Evolutionary conservation across 2,888 invertebrate species (phyloP), one percentile per base, ranked within the genome.

Genomic region (Hylaea fasciaria): DNA sequence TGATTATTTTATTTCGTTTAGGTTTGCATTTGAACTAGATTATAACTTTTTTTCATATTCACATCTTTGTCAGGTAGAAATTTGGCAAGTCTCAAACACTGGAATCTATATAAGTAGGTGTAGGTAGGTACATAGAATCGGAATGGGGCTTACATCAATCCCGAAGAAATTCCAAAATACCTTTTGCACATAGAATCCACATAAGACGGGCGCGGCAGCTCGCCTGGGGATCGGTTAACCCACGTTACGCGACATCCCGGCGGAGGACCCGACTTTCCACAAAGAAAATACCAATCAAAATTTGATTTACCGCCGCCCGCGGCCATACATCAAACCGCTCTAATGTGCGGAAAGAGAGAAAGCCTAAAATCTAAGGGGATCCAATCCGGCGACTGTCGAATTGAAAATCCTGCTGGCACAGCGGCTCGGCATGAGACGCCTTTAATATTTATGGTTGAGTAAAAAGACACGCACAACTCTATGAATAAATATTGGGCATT

Each of bases 201-300:
- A 82, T 83, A 85, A 84, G 86, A 75, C 81, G 80, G 67, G 72
- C 66, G 69, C 73, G 68, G 69, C 72, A 64, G 68, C 72, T 78
- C 78, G 86, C 82, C 90, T 78, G 74, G 91, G 91, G 91, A 91
- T 82, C 89, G 86, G 90, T 91, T 91, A 89, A 85, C 89, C 89
- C 88, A 78, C 85, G 87, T 85, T 85, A 85, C 85, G 78, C 77
- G 82, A 62, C 62, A 58, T 78, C 89, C 87, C 86, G 77, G 65
- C 77, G 85, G 87, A 86, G 78, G 80, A 84, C 81, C 85, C 86
- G 85, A 87, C 83, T 89, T 89, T 89, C 87, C 82, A 90, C 90
- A 91, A 90, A 91, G 91, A 91, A 91, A 91, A 91, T 90, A 86
- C 83, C 92, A 92, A 92, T 92, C 91, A 90, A 91, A 91, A 92